Evolutionary conservation across 2,888 invertebrate genomes (phyloP).

Genomic region (Lasioglossum leucozonium): DNA sequence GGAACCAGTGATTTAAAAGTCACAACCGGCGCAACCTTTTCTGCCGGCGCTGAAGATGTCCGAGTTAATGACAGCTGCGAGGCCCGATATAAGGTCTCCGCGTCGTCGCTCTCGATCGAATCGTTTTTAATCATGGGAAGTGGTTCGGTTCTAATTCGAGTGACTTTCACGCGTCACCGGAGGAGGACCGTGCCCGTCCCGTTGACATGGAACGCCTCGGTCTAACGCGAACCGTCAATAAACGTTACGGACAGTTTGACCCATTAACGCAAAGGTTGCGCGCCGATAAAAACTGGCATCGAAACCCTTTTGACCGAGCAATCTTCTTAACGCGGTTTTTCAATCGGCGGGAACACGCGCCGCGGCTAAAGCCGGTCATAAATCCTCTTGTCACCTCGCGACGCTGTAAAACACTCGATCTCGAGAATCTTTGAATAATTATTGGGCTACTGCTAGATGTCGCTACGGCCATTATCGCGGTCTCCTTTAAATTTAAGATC

Average conservation of each 20-base stretch:
- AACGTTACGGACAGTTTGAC: slow-evolving; percentile 17
- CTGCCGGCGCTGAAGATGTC: neutral
- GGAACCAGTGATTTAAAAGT: neutral
- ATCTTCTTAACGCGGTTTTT: slow-evolving; percentile 17
- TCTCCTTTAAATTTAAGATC: neutral
- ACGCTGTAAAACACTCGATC: neutral
- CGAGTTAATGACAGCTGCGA: neutral
- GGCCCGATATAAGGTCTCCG: neutral
- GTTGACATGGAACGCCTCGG: neutral
- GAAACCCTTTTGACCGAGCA: slow-evolving; percentile 13
- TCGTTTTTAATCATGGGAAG: slow-evolving; percentile 67
- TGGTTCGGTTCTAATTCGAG: slow-evolving; percentile 61
- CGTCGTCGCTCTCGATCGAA: slow-evolving; percentile 45
- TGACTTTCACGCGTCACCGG: slow-evolving; percentile 31
- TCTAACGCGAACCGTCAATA: slow-evolving; percentile 10
- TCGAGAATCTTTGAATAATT: slow-evolving; percentile 7
- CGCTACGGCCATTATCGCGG: neutral
- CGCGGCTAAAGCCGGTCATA: slow-evolving; percentile 7
- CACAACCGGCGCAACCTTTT: neutral
- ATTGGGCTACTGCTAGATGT: neutral
- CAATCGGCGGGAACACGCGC: neutral
- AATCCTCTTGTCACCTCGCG: slow-evolving; percentile 13
- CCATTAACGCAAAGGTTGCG: slow-evolving; percentile 16
- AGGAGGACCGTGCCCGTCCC: neutral
- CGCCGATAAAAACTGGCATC: neutral